Evolutionary conservation across 2,888 invertebrate species (phyloP), one percentile per base, ranked within the genome.

Genomic region (Catocala fraxini): DNA sequence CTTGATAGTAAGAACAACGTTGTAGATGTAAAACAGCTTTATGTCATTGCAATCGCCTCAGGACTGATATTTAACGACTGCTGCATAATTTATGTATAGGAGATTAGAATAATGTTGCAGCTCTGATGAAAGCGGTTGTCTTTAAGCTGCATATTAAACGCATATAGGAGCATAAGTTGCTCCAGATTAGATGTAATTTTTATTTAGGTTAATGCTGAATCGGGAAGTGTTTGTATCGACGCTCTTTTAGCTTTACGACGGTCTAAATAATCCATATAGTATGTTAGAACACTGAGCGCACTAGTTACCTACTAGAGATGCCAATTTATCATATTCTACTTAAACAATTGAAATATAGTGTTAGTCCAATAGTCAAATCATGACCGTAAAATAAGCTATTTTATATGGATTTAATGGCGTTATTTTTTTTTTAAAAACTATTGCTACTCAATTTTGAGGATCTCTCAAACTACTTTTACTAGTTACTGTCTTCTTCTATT

Each of bases 11-110:
- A 56, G 65, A 56, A 76, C 85, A 84, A 80, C 45, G 53, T 84
- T 77, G 87, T 83, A 76, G 77, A 83, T 81, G 81, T 70, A 83
- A 83, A 86, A 80, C 86, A 87, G 85, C 87, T 89, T 87, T 88
- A 83, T 90, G 89, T 89, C 88, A 89, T 82, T 88, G 89, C 88
- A 89, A 90, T 88, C 84, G 86, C 87, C 85, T 87, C 83, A 81
- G 81, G 87, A 88, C 89, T 91, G 89, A 91, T 91, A 92, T 91
- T 92, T 92, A 91, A 91, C 89, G 89, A 87, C 87, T 84, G 80
- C 77, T 76, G 81, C 77, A 83, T 90, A 88, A 91, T 91, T 90
- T 89, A 91, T 89, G 87, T 87, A 85, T 86, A 84, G 83, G 79
- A 89, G 87, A 90, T 91, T 89, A 89, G 88, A 90, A 89, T 87